Evolutionary conservation across 2,113 vertebrate species (phyloP).

Genomic region (Siniperca chuatsi): DNA sequence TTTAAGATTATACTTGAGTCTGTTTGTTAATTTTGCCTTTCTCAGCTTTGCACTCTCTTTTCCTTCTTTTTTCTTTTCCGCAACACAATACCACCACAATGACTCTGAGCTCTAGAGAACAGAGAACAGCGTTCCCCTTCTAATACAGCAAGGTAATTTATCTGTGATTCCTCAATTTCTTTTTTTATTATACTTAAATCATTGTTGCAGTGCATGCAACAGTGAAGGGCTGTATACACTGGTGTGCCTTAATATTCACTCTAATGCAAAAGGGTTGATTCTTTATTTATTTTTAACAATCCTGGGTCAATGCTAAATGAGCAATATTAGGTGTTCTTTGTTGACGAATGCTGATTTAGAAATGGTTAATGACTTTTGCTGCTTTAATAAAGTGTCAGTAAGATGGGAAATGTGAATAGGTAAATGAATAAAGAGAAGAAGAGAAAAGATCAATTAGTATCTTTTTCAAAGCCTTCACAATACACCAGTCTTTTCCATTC

Average conservation of each 20-base stretch:
- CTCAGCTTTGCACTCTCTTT: slow-evolving; percentile 66
- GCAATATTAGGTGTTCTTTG: not conserved
- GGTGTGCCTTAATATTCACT: not conserved
- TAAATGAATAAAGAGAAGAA: not conserved
- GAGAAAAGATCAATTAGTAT: not conserved
- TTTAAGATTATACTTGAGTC: slow-evolving; percentile 24
- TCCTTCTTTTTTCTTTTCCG: slow-evolving; percentile 38
- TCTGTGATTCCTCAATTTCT: slow-evolving; percentile 36
- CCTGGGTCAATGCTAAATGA: not conserved
- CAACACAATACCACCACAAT: slow-evolving; percentile 56
- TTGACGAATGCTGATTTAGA: slow-evolving; percentile 13
- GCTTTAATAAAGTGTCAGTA: not conserved
- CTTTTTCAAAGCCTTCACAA: not conserved
- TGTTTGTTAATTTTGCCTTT: slow-evolving; percentile 56
- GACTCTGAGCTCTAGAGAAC: slow-evolving; percentile 71
- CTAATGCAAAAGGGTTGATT: not conserved
- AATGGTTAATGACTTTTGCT: not conserved
- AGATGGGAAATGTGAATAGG: not conserved
- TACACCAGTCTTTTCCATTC: not conserved
- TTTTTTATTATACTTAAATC: slow-evolving; percentile 13
- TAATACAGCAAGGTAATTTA: slow-evolving; percentile 77
- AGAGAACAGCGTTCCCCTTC: slow-evolving; percentile 48
- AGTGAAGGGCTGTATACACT: not conserved
- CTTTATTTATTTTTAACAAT: not conserved
- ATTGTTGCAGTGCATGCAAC: slow-evolving; percentile 26